These are phyloP conservation scores for Bombus huntii DNA, from an alignment of 1,140 invertebrate genomes.

Conservation along the genomic window DNA sequence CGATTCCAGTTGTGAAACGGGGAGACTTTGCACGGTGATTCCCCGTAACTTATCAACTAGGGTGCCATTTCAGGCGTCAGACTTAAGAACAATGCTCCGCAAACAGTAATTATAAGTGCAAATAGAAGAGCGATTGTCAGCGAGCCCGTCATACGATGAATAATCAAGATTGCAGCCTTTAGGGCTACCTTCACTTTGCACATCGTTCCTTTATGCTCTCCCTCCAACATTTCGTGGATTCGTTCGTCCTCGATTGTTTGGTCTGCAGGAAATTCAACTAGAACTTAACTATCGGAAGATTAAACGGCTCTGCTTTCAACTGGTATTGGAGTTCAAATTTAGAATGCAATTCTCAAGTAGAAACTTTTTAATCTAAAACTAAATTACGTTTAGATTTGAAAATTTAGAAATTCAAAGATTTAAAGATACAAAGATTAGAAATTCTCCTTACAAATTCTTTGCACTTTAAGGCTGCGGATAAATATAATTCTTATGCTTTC, in stretches of 20 bases:
- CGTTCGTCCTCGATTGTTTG: background rate
- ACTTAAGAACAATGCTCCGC: conserved; percentile 51
- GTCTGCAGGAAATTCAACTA: background rate
- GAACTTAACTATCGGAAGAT: background rate
- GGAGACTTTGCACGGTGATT: conserved; percentile 20
- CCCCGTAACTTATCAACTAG: conserved; percentile 47
- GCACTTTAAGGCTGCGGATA: background rate
- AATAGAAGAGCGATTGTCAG: conserved; percentile 47
- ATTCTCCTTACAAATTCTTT: background rate
- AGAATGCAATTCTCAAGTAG: background rate
- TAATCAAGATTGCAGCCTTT: conserved; percentile 31
- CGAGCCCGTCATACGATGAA: conserved; percentile 29
- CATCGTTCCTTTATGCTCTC: background rate
- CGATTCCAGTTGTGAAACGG: background rate
- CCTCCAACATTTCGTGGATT: background rate
- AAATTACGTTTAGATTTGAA: background rate
- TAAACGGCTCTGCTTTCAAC: background rate
- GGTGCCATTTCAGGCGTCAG: conserved; percentile 32
- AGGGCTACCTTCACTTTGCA: conserved; percentile 13
- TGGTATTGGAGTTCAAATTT: background rate
- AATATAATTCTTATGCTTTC: background rate
- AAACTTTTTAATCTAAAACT: background rate
- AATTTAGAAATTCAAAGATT: background rate
- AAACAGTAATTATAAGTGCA: conserved; percentile 50
- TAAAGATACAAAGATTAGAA: background rate